A percentile compares a stretch with the other conserved stretches of the same genome.
phyloP scores from a whole-genome alignment of 2,888 invertebrate species.

The Deilephila porcellus region DNA sequence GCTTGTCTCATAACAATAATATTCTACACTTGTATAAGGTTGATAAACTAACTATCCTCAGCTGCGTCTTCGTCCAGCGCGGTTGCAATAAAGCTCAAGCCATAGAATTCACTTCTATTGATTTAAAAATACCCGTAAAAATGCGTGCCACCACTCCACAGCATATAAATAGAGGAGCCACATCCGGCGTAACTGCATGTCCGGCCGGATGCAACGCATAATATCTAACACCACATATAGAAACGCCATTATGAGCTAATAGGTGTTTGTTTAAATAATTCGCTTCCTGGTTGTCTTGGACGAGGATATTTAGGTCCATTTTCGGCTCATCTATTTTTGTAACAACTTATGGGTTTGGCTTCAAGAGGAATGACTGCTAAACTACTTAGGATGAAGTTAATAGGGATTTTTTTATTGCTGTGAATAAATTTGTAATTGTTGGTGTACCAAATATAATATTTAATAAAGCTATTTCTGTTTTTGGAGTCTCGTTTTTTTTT shows the following conservation, averaged over 20 bases:
- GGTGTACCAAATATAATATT: no score
- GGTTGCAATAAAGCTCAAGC: not conserved
- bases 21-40: no score
- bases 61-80: not conserved
- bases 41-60: no score
- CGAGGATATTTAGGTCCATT: not conserved
- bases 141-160: constrained; percentile 8
- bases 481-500: no score
- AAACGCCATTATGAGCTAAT: constrained; percentile 17
- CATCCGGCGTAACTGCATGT: constrained; percentile 8
- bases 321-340: not conserved
- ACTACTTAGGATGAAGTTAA: not conserved
- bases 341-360: not conserved
- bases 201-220: constrained; percentile 6
- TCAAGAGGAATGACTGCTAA: not conserved
- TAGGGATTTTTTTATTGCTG: no score
- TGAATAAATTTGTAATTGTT: not conserved
- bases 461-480: no score
- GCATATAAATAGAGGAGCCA: constrained; percentile 20
- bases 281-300: not conserved
- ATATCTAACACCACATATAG: constrained; percentile 24
- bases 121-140: constrained; percentile 16
- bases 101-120: not conserved
- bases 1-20: no score
- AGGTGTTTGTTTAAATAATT: constrained; percentile 4